Evolutionary conservation across 2,113 vertebrate species (phyloP), one percentile per base, ranked within the genome.

Genomic region (Anolis sagrei): DNA sequence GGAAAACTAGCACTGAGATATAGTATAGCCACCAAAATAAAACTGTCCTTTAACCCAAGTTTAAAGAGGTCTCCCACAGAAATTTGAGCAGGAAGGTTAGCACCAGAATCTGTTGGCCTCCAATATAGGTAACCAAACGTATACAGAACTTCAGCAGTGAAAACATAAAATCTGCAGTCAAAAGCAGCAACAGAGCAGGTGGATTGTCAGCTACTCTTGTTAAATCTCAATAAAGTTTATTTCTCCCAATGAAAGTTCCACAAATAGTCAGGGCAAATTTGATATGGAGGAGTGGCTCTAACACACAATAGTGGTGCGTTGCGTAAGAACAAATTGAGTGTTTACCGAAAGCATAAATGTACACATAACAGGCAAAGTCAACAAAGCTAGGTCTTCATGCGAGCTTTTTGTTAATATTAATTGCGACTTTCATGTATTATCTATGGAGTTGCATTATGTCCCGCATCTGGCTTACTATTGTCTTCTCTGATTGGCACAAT

Each of bases 141-240:
- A 76, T 27, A 27, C 11, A 66, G 77, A 62, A 61, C 6, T 36
- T n/a, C 51, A 61, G 61, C 16, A 18, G 21, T 14, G 34, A 34
- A 21, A 58, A 34, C 0, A 3, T 21, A 19, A 83, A 69, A n/a
- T 34, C 69, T 23, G 80, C 80, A 58, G 36, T 27, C 84, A 36
- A 7, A 64, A 62, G 14, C 8, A 75, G 25, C 25, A 73, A 82
- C 23, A 81, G 75, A n/a, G 51, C 5, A 74, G 51, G 36, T 19
- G 32, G 54, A 18, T n/a, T 0, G 80, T 58, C 0, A 74, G 73
- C 25, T 0, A 78, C 5, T 79, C 54, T 29, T 82, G 0, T 39
- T 51, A 27, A 16, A 76, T 76, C 69, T 61, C 23, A 7, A 75
- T 70, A 0, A n/a, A 36, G 61, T 58, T 58, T 58, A 58, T 87